A percentile compares a stretch with the other conserved stretches of the same genome.
Evolutionary conservation across 2,113 vertebrate genomes (phyloP).

Genomic region (Rhabdomys dilectus): DNA sequence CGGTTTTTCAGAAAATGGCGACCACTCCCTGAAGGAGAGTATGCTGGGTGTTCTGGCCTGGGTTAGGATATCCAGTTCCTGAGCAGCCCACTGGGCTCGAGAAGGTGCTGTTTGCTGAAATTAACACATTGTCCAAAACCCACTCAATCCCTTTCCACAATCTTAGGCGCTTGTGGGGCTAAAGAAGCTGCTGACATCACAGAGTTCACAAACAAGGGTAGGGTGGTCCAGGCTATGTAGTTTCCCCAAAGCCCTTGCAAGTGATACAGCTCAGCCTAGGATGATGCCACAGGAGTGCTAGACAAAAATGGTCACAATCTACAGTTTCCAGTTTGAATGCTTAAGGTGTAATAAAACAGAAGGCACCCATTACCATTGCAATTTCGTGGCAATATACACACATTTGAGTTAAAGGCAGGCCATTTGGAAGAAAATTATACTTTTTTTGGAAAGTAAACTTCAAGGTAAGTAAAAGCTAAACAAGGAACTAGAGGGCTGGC

Average conservation of each 20-base stretch:
- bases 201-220: not conserved
- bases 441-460: not conserved
- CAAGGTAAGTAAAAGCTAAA: not conserved
- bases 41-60: not conserved
- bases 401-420: not conserved
- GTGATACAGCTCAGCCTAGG: not conserved
- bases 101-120: not conserved
- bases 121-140: not conserved
- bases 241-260: not conserved
- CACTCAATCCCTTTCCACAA: not conserved
- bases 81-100: not conserved
- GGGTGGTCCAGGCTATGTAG: not conserved
- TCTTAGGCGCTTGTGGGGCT: not conserved
- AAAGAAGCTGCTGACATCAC: not conserved
- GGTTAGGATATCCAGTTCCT: not conserved
- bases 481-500: not conserved
- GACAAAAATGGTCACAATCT: not conserved
- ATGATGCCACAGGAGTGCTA: no score
- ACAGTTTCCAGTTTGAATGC: not conserved
- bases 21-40: not conserved
- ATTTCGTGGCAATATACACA: not conserved
- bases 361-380: not conserved
- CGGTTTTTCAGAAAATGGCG: constrained; percentile 43
- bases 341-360: not conserved
- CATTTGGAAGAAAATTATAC: not conserved